These are phyloP conservation scores for Cephalopholis sonnerati DNA, from an alignment of 2,113 vertebrate species.

Conservation along the genomic window DNA sequence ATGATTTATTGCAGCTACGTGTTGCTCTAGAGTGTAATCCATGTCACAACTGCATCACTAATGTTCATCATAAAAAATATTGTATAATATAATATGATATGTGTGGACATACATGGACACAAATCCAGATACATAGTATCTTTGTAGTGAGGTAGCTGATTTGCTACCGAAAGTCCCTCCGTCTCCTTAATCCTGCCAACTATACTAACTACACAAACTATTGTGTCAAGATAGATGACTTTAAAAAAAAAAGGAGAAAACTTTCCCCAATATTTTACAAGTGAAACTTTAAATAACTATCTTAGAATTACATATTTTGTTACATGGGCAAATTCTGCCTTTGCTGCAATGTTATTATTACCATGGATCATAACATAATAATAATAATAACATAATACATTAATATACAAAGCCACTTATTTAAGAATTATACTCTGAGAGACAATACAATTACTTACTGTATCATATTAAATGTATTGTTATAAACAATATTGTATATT, in stretches of 20 bases:
- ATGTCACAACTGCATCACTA: background rate
- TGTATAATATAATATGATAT: background rate
- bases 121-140: background rate
- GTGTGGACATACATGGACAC: background rate
- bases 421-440: background rate
- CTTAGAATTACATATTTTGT: background rate
- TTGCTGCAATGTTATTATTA: background rate
- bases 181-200: background rate
- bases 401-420: background rate
- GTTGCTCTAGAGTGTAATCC: background rate
- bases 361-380: background rate
- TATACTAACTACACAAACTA: background rate
- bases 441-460: background rate
- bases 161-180: background rate
- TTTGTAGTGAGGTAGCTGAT: constrained; percentile 36
- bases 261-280: constrained; percentile 4
- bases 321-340: background rate
- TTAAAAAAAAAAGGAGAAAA: background rate
- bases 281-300: background rate
- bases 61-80: too few relatives aligned
- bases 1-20: background rate
- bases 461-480: too few relatives aligned
- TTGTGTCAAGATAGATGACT: constrained; percentile 1
- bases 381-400: background rate
- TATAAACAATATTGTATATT: background rate